Percentiles rank a stretch among this genome's conserved stretches.
Conservation (phyloP, 35 echinoderm and acorn worm species). For the Chiridota heheva region DNA sequence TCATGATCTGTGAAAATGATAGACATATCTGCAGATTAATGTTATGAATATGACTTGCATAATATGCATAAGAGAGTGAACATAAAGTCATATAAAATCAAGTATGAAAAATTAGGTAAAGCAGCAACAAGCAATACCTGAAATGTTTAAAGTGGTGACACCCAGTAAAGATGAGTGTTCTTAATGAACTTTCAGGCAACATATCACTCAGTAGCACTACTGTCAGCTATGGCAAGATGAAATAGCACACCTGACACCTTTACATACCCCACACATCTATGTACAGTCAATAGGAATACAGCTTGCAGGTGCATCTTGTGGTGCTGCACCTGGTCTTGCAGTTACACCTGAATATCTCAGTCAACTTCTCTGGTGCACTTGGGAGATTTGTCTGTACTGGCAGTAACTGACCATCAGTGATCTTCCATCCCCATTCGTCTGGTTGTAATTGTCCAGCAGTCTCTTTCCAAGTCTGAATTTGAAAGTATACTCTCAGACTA, state of each 20-base stretch:
- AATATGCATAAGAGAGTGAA: background rate
- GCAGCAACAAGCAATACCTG: background rate
- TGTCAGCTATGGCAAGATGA: background rate
- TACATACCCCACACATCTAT: constrained; percentile 24
- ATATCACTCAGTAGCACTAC: background rate
- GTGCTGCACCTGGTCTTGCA: constrained; percentile 54
- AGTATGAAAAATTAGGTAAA: background rate
- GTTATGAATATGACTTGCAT: background rate
- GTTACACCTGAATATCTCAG: no score
- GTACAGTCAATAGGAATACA: constrained; percentile 44
- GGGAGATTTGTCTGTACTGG: no score
- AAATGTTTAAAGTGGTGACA: no score
- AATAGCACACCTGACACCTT: constrained; percentile 39
- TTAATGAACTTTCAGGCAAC: background rate
- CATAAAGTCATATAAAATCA: background rate
- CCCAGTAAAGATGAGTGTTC: background rate
- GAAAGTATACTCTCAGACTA: constrained; percentile 49
- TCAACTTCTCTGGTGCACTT: no score
- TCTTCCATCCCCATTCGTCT: no score
- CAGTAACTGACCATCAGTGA: no score
- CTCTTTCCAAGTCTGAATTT: constrained; percentile 57
- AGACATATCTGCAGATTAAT: background rate
- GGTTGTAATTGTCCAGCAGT: background rate
- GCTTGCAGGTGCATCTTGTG: constrained; percentile 60
- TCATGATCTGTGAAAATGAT: background rate